Percentiles rank a stretch among this genome's conserved stretches.
Conservation (phyloP, 35 echinoderm and acorn worm species). For the Ophioderma brevispina region DNA sequence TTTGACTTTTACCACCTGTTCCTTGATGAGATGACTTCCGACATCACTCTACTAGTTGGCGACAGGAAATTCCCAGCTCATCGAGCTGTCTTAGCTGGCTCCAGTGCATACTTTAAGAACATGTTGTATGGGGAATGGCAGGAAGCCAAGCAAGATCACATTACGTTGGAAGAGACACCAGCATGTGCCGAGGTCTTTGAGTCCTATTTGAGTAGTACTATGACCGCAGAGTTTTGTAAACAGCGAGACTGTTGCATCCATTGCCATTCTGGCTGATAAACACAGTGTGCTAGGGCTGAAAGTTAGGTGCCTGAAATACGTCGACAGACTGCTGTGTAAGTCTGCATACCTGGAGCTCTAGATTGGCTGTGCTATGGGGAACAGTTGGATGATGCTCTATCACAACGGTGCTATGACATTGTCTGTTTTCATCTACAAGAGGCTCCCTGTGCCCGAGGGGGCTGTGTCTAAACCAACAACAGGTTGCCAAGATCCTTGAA, state of each 20-base stretch:
- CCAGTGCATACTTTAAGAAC: not conserved
- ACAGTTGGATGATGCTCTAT: slow-evolving; percentile 4
- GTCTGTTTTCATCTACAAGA: not conserved
- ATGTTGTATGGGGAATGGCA: not conserved
- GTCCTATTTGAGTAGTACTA: not conserved
- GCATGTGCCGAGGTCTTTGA: not conserved
- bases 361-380: slow-evolving; percentile 5
- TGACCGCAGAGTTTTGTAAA: not conserved
- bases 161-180: not conserved
- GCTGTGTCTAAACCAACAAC: not conserved
- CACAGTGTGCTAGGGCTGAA: not conserved
- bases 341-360: not conserved
- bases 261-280: not conserved
- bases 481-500: not conserved
- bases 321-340: not conserved
- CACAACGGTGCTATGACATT: not conserved
- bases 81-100: not conserved
- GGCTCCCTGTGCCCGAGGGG: not conserved
- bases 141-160: not conserved
- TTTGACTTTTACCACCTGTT: not conserved
- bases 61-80: not conserved
- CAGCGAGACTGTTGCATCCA: not conserved
- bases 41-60: not conserved
- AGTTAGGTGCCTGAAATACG: not conserved
- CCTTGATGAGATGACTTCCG: not conserved